Evolutionary conservation across 2,888 invertebrate genomes (phyloP), one percentile per base, ranked within the genome.

Genomic region (Busseola fusca): DNA sequence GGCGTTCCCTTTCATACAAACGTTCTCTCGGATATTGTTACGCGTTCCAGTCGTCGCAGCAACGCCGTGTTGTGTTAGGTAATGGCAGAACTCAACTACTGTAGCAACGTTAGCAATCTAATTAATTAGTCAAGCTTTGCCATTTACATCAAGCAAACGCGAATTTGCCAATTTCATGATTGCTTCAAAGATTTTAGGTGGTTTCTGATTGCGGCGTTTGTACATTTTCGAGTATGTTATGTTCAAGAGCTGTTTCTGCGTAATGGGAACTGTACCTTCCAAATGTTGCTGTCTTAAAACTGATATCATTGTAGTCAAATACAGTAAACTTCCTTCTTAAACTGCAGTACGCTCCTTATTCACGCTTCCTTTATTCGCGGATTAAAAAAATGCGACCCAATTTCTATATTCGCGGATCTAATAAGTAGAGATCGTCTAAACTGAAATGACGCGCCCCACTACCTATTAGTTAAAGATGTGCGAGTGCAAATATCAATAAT

Each of bases 1-100:
- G 84, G 85, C 87, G 86, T 87, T 89, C 88, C 89, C 89, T 90
- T 89, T 89, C 90, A 86, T 83, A 78, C 81, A 81, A 84, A 81
- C 86, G 87, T 84, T 87, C 86, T 76, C 88, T 87, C 80, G 87
- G 88, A 87, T 91, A 86, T 77, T 80, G 87, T 90, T 89, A 88
- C 90, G 83, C 73, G 82, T 72, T 79, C 78, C 83, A 75, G 83
- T 70, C 78, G 82, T 84, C 84, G 80, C 83, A 78, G 82, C 83
- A 79, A 76, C 78, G 65, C 72, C 71, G 75, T 82, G 86, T 86
- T 87, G 84, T 64, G 81, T 85, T 85, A 86, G 86, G 87, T 86
- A 87, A 88, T 87, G 86, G 83, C 64, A 60, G 66, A 72, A 45
- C 66, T 69, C 78, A 69, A 72, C 58, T 60, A 18, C 78, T 21